These are phyloP conservation scores for Tringa solitaria DNA, from an alignment of 2,113 vertebrate species.

Conservation along the genomic window DNA sequence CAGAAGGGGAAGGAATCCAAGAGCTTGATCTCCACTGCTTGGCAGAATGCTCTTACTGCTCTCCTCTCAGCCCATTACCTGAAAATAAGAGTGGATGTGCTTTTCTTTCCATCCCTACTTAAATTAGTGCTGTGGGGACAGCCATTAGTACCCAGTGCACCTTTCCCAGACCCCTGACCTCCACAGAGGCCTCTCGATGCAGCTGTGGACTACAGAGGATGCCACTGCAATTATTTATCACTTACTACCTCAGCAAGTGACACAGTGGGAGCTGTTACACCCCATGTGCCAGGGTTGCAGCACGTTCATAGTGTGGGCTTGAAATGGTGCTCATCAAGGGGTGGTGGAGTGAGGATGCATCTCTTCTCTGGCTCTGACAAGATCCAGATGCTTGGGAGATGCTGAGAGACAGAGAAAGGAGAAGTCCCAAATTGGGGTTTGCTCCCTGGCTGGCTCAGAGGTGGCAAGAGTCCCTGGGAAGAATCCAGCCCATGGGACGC, in stretches of 20 bases:
- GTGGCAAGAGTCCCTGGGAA: not conserved
- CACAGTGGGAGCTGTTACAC: not conserved
- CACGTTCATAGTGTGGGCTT: not conserved
- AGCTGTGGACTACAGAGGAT: not conserved
- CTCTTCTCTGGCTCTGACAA: not conserved
- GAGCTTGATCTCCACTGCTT: not conserved
- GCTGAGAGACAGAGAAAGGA: not conserved
- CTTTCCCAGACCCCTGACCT: not conserved
- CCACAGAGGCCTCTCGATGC: not conserved
- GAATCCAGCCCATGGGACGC: not conserved
- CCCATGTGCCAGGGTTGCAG: not conserved
- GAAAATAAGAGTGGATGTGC: not conserved
- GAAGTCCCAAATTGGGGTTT: not conserved
- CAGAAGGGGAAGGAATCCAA: not conserved
- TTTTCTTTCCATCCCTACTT: not conserved
- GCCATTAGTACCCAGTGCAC: not conserved
- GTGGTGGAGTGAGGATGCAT: fast-evolving
- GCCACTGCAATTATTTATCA: not conserved
- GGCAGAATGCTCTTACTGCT: not conserved
- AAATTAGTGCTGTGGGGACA: not conserved
- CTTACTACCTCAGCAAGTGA: not conserved
- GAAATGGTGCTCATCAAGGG: not conserved
- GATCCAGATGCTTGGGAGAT: not conserved
- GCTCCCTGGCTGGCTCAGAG: not conserved
- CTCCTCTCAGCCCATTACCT: not conserved